Evolutionary conservation across 1,140 invertebrate genomes (phyloP), one percentile per base, ranked within the genome.

Genomic region (Sweltsa coloradensis): DNA sequence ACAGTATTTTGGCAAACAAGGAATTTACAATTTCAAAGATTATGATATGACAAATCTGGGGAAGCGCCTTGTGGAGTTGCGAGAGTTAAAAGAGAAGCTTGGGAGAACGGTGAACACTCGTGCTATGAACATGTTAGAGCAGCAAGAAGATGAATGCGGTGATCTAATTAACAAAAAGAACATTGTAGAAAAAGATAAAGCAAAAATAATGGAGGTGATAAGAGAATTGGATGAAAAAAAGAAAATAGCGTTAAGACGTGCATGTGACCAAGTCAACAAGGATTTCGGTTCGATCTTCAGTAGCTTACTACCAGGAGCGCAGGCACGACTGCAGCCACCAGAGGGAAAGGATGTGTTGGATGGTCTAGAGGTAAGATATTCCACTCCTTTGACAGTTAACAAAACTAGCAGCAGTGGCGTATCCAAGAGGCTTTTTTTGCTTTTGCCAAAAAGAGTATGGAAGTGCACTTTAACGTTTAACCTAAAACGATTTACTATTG

Each of bases 211-310:
- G 27, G 73, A 78, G 42, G 83, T 91, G 11, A 95, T 97, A 55
- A 69, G 75, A 26, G 83, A 92, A 57, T 69, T 97, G 54, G 93
- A 97, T 62, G 77, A 85, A 54, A 89, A 93, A 67, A 96, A 96
- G 62, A 81, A 83, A 52, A 72, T 78, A 53, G 84, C 85, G 3
- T 63, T 97, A 16, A 66, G 78, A 29, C 72, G 78, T 50, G 92
- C 93, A 3, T 92, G 86, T 72, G 73, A 82, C 54, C 79, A 86
- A 59, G 83, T 91, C 0, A 86, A 86, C 52, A 69, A 81, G 60
- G 92, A 98, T 70, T 98, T 99, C 69, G 90, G 89, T n/a, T 86
- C 87, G 1, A 99, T 99, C 59, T 98, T 98, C 64, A 81, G 79
- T 49, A 86, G 85, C 1, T 70, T 99, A 37, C 68, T 99, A 43